Evolutionary conservation across 92 coral and sea anemone genomes (phyloP), one percentile per base, ranked within the genome.

Genomic region (Palythoa grandis): DNA sequence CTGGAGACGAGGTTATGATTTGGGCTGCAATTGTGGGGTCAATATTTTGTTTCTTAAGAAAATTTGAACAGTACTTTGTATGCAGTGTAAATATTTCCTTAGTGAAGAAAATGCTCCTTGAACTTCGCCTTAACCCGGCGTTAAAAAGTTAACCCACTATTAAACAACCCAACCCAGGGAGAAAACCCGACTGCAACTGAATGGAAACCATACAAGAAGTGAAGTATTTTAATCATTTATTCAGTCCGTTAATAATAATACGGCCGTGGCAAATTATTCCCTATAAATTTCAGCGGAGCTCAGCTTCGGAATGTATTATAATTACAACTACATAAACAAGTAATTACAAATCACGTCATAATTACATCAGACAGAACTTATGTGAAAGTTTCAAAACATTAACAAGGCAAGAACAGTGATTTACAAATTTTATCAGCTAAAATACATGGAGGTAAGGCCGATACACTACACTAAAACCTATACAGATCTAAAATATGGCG

Each of bases 381-480:
- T 48, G 58, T 80, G 38, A 50, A 20, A 7, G 16, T 39, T 6
- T 5, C 1, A 37, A 16, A 66, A 80, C 74, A 48, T 11, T 22
- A 14, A 80, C 72, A 63, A 20, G n/a, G 48, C 71, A 67, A 43
- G 4, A 72, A 38, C 74, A 23, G 52, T 43, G 48, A 80, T 80
- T 39, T 80, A 80, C 85, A 80, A 63, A 67, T 35, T 24, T 52
- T 66, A n/a, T 67, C 66, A 53, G 73, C 85, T 80, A 80, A 80
- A 66, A 80, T 68, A 80, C 74, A 80, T 80, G 19, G 43, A 25
- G 74, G 17, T 29, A 65, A 80, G 48, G 66, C 43, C 75, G 66
- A 67, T 17, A 78, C 2, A 60, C 52, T 80, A 48, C 43, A 40
- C 39, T 78, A 80, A 66, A 5, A 79, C 47, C 82, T 80, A 63